Base-by-base conservation (phyloP, 2,113 vertebrate species). In the Rattus rattus region DNA sequence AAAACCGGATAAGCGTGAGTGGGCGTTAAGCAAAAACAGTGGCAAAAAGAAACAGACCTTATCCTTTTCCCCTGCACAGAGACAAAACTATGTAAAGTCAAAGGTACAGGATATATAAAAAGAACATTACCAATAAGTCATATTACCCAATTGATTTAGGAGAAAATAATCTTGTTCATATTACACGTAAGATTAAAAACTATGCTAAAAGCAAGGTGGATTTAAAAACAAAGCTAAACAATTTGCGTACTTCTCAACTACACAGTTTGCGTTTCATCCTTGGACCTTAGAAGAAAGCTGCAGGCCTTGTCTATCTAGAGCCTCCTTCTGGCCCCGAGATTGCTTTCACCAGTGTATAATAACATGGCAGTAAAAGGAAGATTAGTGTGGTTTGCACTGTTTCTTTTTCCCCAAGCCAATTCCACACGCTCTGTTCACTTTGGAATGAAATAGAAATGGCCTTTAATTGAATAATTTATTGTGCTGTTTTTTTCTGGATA, bases 391-490 rank as follows among this genome's bases (percentile, higher is more conserved):
- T 94, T 88, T 49, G 14, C 33, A 28, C 5, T 96, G 0, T 52
- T 96, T 47, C 33, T 19, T 59, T 52, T 36, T 36, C 5, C 20
- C 87, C 75, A 95, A 95, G 94, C 9, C 56, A 56, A 90, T 30
- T 28, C 87, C 77, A 52, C 92, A 30, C 85, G 52, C 59, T 79
- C 20, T 67, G 39, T 96, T 28, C 81, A 88, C 95, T 61, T 17
- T 92, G 87, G 92, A 96, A 56, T 88, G 17, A 97, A 87, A 91
- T 93, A 91, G 97, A 90, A 98, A 77, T 73, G 72, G 19, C 19
- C 67, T 97, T 95, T 95, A 96, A 95, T 89, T 97, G 96, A 95
- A 95, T 98, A 96, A 76, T 97, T 97, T 98, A 96, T 95, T 96
- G 83, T 97, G 10, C 80, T 93, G 56, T 96, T 97, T 94, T 69